These are phyloP conservation scores for Philereme vetulata DNA, from an alignment of 2,888 invertebrate genomes.

Conservation along the genomic window DNA sequence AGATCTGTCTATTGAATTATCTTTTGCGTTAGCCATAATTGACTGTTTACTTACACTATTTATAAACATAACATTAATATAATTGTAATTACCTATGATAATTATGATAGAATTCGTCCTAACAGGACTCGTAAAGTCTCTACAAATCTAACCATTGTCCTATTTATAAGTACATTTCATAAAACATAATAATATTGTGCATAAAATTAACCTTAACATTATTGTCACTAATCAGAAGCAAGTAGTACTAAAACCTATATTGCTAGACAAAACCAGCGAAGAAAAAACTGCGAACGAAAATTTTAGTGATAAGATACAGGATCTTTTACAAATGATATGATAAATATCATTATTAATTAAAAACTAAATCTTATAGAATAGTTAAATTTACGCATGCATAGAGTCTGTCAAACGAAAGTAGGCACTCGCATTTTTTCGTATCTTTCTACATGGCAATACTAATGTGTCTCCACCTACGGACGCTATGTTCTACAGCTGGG, in stretches of 20 bases:
- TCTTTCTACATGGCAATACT: no score
- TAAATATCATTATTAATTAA: neutral
- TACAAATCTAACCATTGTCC: conserved; percentile 16
- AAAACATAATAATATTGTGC: conserved; percentile 1
- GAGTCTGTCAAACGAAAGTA: no score
- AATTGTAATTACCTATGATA: neutral
- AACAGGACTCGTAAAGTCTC: conserved; percentile 3
- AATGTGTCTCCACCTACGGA: no score
- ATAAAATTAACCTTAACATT: neutral
- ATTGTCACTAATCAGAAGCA: conserved; percentile 23
- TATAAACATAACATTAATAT: neutral
- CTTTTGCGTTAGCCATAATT: conserved; percentile 24
- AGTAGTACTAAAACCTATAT: conserved; percentile 43
- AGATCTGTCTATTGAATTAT: conserved; percentile 36
- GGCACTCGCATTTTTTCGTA: no score
- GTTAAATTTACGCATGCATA: conserved; percentile 12
- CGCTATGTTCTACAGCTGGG: no score
- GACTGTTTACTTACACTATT: conserved; percentile 14
- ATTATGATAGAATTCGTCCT: conserved; percentile 7
- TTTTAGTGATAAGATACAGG: conserved; percentile 5
- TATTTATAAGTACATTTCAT: conserved; percentile 10
- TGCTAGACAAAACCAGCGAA: conserved; percentile 49
- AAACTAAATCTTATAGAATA: conserved; percentile 10
- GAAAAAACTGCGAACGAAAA: neutral
- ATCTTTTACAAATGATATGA: conserved; percentile 7